Evolutionary conservation across 2,113 vertebrate genomes (phyloP), one percentile per base, ranked within the genome.

Genomic region (Grus americana): DNA sequence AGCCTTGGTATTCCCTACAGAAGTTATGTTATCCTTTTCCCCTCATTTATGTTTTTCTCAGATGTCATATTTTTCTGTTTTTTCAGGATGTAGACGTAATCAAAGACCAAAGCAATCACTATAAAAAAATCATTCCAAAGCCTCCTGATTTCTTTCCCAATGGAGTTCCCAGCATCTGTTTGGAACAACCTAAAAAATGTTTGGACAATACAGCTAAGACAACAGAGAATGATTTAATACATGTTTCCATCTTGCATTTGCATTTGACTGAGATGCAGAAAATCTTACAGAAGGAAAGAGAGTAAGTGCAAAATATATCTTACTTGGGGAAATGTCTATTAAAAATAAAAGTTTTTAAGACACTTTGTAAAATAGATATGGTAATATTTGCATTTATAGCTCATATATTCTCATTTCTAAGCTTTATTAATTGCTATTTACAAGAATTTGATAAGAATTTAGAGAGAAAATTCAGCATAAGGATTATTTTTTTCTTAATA

Each of bases 231-330:
- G 79, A 94, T 85, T 70, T 66, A 54, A 85, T 83, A 65, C 74
- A 94, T 76, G 36, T 81, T 67, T 94, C 98, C 50, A 27, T 96
- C 68, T 73, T 91, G 30, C 96, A 92, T 73, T 92, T 92, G 38
- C 95, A 84, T 74, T 92, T 97, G 94, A 67, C 95, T 63, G 96
- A 97, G 46, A 90, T 97, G 82, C 95, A 98, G 65, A 98, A 97
- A 93, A 86, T 96, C 76, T 85, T 98, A 57, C 62, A 95, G 86
- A 98, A 97, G 58, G 98, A 98, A 95, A 97, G 93, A 98, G 90
- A 98, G 98, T 98, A 97, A 98, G 98, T 98, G 14, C 2, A 76
- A 83, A 88, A 86, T 59, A 32, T 6, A 66, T 23, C 19, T 12
- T 86, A 52, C 21, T 34, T 24, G 5, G 49, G 42, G 13, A 91